A percentile compares a stretch with the other conserved stretches of the same genome.
Evolutionary conservation across 2,888 invertebrate species (phyloP).

Genomic region (Vannuccia rotundouncinata): DNA sequence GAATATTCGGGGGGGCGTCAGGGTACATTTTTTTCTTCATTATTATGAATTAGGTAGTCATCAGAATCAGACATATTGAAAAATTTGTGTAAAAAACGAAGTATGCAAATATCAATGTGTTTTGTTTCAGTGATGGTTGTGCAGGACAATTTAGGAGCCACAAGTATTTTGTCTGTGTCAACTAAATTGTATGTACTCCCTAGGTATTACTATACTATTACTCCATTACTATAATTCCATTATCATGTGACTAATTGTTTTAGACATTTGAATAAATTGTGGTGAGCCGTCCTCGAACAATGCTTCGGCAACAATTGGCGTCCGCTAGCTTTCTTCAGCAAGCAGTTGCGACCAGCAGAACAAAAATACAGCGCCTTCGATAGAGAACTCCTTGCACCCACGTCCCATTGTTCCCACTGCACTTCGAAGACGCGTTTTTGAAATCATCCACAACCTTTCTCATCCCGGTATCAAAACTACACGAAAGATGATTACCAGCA

Average conservation of each 20-base stretch:
- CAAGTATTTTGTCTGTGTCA: no score
- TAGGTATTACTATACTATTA: neutral
- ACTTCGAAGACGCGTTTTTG: conserved; percentile 25
- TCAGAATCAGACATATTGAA: no score
- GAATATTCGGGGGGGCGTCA: no score
- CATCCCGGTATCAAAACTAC: conserved; percentile 25
- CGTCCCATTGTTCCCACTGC: conserved; percentile 39
- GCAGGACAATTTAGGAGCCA: no score
- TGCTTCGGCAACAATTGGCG: conserved; percentile 31
- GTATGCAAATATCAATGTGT: no score
- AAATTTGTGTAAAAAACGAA: no score
- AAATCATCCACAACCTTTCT: conserved; percentile 18
- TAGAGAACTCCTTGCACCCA: conserved; percentile 30
- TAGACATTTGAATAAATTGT: neutral
- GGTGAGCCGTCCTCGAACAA: conserved; percentile 2
- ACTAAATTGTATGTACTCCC: neutral
- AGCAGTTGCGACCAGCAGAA: neutral
- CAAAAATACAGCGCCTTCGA: conserved; percentile 16
- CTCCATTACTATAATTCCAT: neutral
- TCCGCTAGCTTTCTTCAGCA: conserved; percentile 41
- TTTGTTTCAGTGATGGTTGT: no score
- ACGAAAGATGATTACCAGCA: conserved; percentile 31
- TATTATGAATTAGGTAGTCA: no score
- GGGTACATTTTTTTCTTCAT: no score
- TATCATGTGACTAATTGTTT: neutral